Conservation (phyloP, 1,140 invertebrate genomes). For the Physella acuta region DNA sequence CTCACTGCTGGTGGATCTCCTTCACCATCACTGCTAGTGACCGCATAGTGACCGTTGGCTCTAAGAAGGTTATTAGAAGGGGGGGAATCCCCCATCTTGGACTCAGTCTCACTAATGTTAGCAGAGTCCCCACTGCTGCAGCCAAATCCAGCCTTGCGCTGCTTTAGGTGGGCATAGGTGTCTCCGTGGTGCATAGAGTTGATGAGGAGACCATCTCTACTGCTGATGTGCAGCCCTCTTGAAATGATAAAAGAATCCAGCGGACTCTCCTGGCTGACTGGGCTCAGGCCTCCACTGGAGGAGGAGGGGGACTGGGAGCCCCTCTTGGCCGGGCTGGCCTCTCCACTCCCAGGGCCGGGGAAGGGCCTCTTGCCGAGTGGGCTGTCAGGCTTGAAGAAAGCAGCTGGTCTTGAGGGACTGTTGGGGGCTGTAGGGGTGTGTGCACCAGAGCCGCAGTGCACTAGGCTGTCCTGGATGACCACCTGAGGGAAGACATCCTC, state of each 20-base stretch:
- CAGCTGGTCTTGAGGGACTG: slow-evolving; percentile 4
- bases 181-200: not conserved
- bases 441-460: not conserved
- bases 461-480: not conserved
- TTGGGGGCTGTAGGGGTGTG: not conserved
- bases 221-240: not conserved
- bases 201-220: not conserved
- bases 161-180: not conserved
- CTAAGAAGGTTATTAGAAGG: not conserved
- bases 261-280: not conserved
- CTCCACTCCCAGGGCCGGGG: slow-evolving; percentile 5
- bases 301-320: slow-evolving; percentile 15
- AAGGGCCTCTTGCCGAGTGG: slow-evolving; percentile 24
- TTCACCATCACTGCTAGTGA: slow-evolving; percentile 37
- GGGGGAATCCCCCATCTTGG: slow-evolving; percentile 41
- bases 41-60: slow-evolving; percentile 14
- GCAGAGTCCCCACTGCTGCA: slow-evolving; percentile 43
- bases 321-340: slow-evolving; percentile 21
- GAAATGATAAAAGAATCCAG: slow-evolving; percentile 16
- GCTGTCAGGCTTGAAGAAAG: slow-evolving; percentile 16
- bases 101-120: slow-evolving; percentile 43
- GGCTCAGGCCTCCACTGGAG: slow-evolving; percentile 18
- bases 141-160: slow-evolving; percentile 25
- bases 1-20: slow-evolving; percentile 22
- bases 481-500: not conserved